These are phyloP conservation scores for Pentalonia nigronervosa DNA, from an alignment of 1,140 invertebrate species.

Conservation along the genomic window DNA sequence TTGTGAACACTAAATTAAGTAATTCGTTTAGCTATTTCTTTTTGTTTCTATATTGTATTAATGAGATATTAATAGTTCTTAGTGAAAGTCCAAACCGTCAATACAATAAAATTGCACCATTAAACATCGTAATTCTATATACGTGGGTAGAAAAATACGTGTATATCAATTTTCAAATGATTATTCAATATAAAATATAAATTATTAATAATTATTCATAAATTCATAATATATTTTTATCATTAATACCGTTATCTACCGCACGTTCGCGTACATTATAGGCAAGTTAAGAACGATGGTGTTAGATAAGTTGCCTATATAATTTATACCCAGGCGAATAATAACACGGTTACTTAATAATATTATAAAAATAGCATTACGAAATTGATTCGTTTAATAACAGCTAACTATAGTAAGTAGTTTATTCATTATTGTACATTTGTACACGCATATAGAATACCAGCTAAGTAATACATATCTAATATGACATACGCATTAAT, in stretches of 20 bases:
- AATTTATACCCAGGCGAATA: not conserved
- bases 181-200: not conserved
- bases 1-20: not conserved
- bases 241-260: not conserved
- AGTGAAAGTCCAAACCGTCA: conserved; percentile 26
- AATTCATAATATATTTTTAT: not conserved
- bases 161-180: not conserved
- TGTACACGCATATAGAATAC: not conserved
- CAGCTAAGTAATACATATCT: not conserved
- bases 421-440: not conserved
- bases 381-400: not conserved
- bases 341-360: not conserved
- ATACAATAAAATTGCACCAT: conserved; percentile 23
- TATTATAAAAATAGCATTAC: not conserved
- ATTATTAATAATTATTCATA: not conserved
- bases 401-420: not conserved
- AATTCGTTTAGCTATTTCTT: too few relatives aligned
- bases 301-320: conserved; percentile 12
- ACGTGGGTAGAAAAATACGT: not conserved
- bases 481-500: not conserved
- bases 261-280: not conserved
- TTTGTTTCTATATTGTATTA: conserved; percentile 30
- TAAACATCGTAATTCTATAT: not conserved
- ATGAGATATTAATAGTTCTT: conserved; percentile 3
- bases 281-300: not conserved